Evolutionary conservation across 1,140 invertebrate genomes (phyloP).

Genomic region (Drosophila azteca): DNA sequence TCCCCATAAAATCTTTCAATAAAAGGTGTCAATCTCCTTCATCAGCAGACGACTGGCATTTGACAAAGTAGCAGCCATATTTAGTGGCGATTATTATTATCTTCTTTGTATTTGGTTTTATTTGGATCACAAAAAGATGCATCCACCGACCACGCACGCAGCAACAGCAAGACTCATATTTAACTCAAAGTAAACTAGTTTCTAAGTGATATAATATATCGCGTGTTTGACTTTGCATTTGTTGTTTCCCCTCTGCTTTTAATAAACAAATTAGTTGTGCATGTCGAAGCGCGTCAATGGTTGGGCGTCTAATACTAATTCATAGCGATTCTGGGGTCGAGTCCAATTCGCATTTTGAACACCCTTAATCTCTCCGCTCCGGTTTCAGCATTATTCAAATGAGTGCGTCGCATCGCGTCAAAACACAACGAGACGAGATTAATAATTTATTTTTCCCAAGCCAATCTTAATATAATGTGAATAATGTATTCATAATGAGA

Average conservation of each 20-base stretch:
- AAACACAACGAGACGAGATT: constrained; percentile 15
- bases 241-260: constrained; percentile 3
- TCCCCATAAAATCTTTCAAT: not conserved
- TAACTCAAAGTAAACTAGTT: constrained; percentile 35
- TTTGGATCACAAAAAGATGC: constrained; percentile 27
- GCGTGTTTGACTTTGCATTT: constrained; percentile 7
- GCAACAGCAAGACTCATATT: constrained; percentile 11
- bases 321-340: constrained; percentile 40
- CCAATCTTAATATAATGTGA: constrained; percentile 27
- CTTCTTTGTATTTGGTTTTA: constrained; percentile 19
- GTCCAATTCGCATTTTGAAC: constrained; percentile 4
- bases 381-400: constrained; percentile 44
- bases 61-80: constrained; percentile 27
- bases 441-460: constrained; percentile 45
- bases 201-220: constrained; percentile 23
- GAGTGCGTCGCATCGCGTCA: constrained; percentile 11
- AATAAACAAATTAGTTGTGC: constrained; percentile 38
- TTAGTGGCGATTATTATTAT: constrained; percentile 35
- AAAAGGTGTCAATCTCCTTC: not conserved
- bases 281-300: constrained; percentile 20
- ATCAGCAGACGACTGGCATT: constrained; percentile 10
- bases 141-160: constrained; percentile 19
- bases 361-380: constrained; percentile 27
- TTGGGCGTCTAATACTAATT: constrained; percentile 31
- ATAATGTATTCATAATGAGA: constrained; percentile 33